Conservation (phyloP, 53 echinoderm and acorn worm species). For the Hippasteria phrygiana region DNA sequence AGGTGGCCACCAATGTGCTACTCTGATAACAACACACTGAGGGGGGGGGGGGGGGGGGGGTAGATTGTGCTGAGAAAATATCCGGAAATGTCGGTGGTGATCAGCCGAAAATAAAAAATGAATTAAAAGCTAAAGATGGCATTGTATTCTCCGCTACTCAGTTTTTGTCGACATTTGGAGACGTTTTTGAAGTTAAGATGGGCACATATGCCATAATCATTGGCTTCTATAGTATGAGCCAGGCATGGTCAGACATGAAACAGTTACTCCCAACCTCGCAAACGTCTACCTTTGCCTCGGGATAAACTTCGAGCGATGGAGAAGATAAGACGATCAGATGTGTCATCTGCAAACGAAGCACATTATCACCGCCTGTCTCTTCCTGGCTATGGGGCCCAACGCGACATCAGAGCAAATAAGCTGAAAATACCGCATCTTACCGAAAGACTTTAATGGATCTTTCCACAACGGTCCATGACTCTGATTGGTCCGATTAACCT, state of each 20-base stretch:
- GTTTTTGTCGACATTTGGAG: too few species aligned
- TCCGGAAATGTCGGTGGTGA: too few species aligned
- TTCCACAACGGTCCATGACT: conserved; percentile 4
- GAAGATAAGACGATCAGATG: not conserved
- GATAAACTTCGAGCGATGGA: not conserved
- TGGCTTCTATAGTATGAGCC: too few species aligned
- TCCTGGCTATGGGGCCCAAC: not conserved
- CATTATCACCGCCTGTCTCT: conserved; percentile 1
- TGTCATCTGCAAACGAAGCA: not conserved
- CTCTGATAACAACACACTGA: too few species aligned
- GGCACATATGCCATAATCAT: too few species aligned
- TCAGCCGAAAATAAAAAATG: too few species aligned
- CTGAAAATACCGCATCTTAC: not conserved
- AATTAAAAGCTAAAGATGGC: too few species aligned
- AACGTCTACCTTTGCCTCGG: not conserved
- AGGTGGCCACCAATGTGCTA: too few species aligned
- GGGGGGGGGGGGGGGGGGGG: too few species aligned
- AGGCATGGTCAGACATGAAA: not conserved
- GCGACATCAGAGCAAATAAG: not conserved
- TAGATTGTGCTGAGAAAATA: too few species aligned
- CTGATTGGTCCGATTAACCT: not conserved
- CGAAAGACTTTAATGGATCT: not conserved
- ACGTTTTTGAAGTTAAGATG: too few species aligned
- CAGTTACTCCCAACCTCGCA: not conserved
- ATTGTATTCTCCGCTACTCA: too few species aligned